Evolutionary conservation across 2,888 invertebrate genomes (phyloP), one percentile per base, ranked within the genome.

Genomic region (Parapristionchus giblindavisi): DNA sequence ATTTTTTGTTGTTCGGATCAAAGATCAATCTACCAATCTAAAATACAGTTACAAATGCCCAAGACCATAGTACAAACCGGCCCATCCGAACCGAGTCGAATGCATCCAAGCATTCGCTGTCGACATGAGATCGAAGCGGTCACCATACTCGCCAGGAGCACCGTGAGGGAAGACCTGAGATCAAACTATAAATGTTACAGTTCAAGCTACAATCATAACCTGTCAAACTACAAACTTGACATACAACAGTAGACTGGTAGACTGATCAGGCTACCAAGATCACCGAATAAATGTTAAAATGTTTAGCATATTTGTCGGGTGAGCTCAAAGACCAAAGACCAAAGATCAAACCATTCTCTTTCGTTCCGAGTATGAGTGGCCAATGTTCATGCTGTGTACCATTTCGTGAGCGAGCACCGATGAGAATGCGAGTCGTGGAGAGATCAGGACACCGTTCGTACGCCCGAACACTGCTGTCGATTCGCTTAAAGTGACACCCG

Each of bases 351-450:
- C 85, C 77, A 77, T 77, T 43, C 82, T 79, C 48, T 79, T 76
- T 8, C 83, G 75, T 75, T 88, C 87, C 74, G 85, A 85, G 75
- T 87, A 88, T 24, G 86, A 87, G 77, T 87, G 87, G 14, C 87
- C 87, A 65, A 87, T 86, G 77, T 81, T 82, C 78, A 87, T 86
- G 29, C 79, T 78, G 78, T 87, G 87, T 2, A 85, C 83, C 87
- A 87, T 87, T 71, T 87, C 87, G 72, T 87, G 87, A 1, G 87
- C 84, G 21, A 87, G 76, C 11, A 87, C 87, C 2, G 85, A 40
- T 1, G 71, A 58, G 71, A 48, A 71, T 3, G 71, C 56, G 8
- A 71, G 38, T 24, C 58, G 54, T 8, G 71, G 71, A 56, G 71
- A 58, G 43, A 71, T 54, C 29, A 71, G 71, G 4, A 71, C 71